Percentiles rank a stretch among this genome's conserved stretches.
phyloP scores from a whole-genome alignment of 2,113 vertebrate genomes.

The Dissostichus mawsoni region DNA sequence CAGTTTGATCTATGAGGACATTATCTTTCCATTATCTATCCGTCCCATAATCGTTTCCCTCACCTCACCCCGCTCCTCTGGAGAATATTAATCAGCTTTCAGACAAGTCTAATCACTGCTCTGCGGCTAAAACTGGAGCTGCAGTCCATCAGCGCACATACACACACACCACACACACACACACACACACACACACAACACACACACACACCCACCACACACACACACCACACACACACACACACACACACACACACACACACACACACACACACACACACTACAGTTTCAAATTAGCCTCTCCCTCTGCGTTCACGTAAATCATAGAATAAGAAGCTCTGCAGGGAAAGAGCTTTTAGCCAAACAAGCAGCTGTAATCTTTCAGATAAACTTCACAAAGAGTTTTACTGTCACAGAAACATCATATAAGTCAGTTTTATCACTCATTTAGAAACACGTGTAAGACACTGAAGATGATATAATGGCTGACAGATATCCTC shows the following conservation, averaged over 20 bases:
- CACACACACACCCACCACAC: slow-evolving; percentile 43
- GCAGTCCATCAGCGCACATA: slow-evolving; percentile 74
- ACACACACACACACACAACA: slow-evolving; percentile 41
- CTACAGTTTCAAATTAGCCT: neutral
- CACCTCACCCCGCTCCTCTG: slow-evolving; percentile 67
- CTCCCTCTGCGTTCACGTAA: slow-evolving; percentile 19
- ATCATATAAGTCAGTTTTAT: too few relatives aligned
- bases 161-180: slow-evolving; percentile 33
- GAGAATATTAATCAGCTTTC: slow-evolving; percentile 79
- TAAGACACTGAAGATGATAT: too few relatives aligned
- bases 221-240: slow-evolving; percentile 27
- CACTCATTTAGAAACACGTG: too few relatives aligned
- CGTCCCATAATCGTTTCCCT: slow-evolving; percentile 78
- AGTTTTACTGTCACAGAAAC: too few relatives aligned
- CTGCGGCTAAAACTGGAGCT: slow-evolving; percentile 77
- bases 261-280: slow-evolving; percentile 32
- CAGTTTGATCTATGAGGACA: slow-evolving; percentile 79
- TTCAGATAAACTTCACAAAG: too few relatives aligned
- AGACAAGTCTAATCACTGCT: slow-evolving; percentile 80
- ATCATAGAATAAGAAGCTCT: slow-evolving; percentile 20
- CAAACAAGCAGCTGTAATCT: too few relatives aligned
- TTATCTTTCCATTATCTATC: slow-evolving; percentile 81
- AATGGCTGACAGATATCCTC: too few relatives aligned
- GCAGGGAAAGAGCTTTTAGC: too few relatives aligned
- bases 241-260: slow-evolving; percentile 44